These are phyloP conservation scores for Archips xylosteana DNA, from an alignment of 2,888 invertebrate genomes.

Conservation along the genomic window DNA sequence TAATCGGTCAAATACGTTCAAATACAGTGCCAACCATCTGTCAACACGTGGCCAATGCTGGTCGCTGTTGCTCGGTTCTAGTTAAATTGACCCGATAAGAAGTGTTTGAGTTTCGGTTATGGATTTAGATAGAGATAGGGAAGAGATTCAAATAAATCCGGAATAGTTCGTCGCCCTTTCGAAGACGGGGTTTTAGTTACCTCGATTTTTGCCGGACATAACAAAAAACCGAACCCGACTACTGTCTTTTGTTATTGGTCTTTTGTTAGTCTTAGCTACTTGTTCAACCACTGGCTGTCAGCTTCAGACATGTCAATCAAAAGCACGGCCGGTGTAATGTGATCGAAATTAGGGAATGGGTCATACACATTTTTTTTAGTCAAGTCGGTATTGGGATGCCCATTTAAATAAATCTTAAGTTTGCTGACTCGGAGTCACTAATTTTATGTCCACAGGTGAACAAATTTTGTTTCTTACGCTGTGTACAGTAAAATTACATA, in stretches of 20 bases:
- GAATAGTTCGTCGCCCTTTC: conserved; percentile 5
- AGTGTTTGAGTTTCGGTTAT: conserved; percentile 30
- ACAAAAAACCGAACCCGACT: not conserved
- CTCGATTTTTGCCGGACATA: not conserved
- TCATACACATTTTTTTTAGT: no score
- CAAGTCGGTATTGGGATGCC: no score
- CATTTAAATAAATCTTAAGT: no score
- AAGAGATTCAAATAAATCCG: conserved; percentile 24
- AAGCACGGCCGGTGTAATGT: no score
- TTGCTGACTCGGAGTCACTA: no score
- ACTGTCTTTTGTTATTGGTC: not conserved
- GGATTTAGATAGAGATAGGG: conserved; percentile 35
- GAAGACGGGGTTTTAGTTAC: not conserved
- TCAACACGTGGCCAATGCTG: conserved; percentile 61
- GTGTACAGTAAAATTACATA: no score
- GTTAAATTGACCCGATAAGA: conserved; percentile 34
- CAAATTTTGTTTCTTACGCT: no score
- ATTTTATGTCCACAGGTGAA: no score
- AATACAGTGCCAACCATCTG: conserved; percentile 62
- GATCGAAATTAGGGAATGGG: no score
- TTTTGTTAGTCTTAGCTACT: not conserved
- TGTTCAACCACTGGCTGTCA: no score
- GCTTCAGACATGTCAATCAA: no score
- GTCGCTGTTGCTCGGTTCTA: conserved; percentile 39
- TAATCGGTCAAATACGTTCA: conserved; percentile 39